phyloP scores from a whole-genome alignment of 2,113 vertebrate species.

The Taxidea taxus region DNA sequence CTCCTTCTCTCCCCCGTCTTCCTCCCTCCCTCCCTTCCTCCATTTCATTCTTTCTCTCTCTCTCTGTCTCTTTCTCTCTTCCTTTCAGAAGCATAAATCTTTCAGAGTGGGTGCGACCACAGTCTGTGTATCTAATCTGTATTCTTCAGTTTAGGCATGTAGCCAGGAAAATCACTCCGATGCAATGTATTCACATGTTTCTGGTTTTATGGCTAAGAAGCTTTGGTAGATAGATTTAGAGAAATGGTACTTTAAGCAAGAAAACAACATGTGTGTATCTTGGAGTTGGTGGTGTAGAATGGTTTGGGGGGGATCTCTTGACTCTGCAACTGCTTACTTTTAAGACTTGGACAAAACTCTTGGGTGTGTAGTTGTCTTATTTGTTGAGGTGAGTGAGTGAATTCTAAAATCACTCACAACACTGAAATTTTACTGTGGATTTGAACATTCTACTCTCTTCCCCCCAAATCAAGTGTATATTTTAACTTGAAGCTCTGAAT shows the following conservation, averaged over 20 bases:
- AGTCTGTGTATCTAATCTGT: not conserved
- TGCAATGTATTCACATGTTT: not conserved
- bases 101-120: not conserved
- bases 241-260: not conserved
- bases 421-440: not conserved
- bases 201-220: not conserved
- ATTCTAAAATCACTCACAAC: not conserved
- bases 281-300: not conserved
- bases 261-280: not conserved
- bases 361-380: not conserved
- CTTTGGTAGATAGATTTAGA: not conserved
- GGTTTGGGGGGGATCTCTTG: not conserved
- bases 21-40: not conserved
- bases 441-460: not conserved
- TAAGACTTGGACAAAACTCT: not conserved
- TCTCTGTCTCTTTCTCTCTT: not conserved
- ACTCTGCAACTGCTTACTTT: not conserved
- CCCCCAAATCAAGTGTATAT: not conserved
- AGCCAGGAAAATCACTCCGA: not conserved
- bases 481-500: not conserved
- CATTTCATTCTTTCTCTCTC: fast-evolving
- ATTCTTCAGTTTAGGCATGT: not conserved
- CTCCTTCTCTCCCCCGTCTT: not conserved
- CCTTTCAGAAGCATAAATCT: not conserved
- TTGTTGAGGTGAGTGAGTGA: not conserved